Percentiles rank a stretch among this genome's conserved stretches.
Conservation (phyloP, 2,797 vertebrate genomes). For the Anabas testudineus region DNA sequence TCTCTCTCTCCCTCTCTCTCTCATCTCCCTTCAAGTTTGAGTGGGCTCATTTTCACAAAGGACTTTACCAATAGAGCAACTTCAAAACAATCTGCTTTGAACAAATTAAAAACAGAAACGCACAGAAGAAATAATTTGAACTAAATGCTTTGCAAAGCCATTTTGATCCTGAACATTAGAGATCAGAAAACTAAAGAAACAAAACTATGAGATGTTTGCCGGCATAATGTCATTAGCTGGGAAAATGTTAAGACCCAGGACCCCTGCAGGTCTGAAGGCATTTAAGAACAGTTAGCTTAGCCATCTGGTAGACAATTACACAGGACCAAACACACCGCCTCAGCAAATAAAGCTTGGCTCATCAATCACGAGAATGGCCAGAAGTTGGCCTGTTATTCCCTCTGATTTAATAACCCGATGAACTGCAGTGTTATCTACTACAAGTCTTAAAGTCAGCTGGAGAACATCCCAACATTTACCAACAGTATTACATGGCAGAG, state of each 20-base stretch:
- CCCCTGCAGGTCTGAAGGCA: conserved; percentile 84
- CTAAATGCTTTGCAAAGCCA: conserved; percentile 55
- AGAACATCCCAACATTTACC: conserved; percentile 45
- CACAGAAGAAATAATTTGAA: conserved; percentile 54
- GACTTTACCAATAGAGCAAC: conserved; percentile 60
- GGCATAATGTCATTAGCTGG: conserved; percentile 75
- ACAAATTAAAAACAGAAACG: conserved; percentile 67
- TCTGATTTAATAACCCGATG: conserved; percentile 85
- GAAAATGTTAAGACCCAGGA: conserved; percentile 78
- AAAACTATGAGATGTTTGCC: conserved; percentile 62
- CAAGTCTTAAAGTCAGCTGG: conserved; percentile 45
- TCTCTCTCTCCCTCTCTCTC: conserved; percentile 17
- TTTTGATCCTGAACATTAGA: conserved; percentile 63
- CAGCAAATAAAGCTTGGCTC: conserved; percentile 88
- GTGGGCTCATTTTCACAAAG: conserved; percentile 65
- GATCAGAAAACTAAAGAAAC: conserved; percentile 54
- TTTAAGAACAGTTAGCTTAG: conserved; percentile 89
- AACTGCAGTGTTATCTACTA: conserved; percentile 73
- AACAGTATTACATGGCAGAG: conserved; percentile 1
- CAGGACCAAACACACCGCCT: conserved; percentile 88
- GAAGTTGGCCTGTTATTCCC: conserved; percentile 84
- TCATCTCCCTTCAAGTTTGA: conserved; percentile 59
- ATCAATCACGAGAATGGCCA: conserved; percentile 87
- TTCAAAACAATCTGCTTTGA: conserved; percentile 64
- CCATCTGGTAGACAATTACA: conserved; percentile 91